These are phyloP conservation scores for Xanthia togata DNA, from an alignment of 2,888 invertebrate species.

Conservation along the genomic window DNA sequence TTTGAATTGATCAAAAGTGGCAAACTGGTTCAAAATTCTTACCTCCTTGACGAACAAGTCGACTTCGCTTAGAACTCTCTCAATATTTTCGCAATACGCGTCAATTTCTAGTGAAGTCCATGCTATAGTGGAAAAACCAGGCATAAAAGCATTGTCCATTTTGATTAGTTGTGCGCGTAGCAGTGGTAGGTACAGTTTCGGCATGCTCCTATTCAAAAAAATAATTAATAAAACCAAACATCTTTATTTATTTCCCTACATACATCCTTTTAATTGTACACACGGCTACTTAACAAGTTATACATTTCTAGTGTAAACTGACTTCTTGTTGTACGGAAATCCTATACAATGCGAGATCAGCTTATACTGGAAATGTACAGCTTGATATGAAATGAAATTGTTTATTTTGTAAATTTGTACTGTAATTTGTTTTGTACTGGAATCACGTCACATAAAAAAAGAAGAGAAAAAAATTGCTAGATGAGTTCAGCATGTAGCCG, in stretches of 20 bases:
- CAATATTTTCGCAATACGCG: conserved; percentile 91
- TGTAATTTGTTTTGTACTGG: too few species aligned
- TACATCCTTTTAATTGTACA: background rate
- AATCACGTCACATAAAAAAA: too few species aligned
- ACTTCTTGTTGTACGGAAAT: too few species aligned
- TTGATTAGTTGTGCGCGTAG: conserved; percentile 92
- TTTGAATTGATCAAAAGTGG: background rate
- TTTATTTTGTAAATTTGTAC: too few species aligned
- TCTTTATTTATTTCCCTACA: background rate
- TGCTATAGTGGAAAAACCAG: conserved; percentile 94
- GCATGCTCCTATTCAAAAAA: conserved; percentile 86
- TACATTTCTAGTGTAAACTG: too few species aligned
- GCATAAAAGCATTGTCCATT: conserved; percentile 93
- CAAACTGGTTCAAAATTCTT: conserved; percentile 18
- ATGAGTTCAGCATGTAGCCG: too few species aligned
- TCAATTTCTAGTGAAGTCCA: conserved; percentile 95
- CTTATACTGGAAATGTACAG: too few species aligned
- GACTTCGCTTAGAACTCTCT: conserved; percentile 90
- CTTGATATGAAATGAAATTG: too few species aligned
- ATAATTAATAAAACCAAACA: background rate
- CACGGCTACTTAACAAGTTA: too few species aligned
- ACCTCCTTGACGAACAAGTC: conserved; percentile 92
- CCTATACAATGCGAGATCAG: too few species aligned
- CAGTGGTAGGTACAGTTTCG: conserved; percentile 92
- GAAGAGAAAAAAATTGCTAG: too few species aligned